Conservation (phyloP, 2,888 invertebrate genomes). For the Trichopoda pennipes region DNA sequence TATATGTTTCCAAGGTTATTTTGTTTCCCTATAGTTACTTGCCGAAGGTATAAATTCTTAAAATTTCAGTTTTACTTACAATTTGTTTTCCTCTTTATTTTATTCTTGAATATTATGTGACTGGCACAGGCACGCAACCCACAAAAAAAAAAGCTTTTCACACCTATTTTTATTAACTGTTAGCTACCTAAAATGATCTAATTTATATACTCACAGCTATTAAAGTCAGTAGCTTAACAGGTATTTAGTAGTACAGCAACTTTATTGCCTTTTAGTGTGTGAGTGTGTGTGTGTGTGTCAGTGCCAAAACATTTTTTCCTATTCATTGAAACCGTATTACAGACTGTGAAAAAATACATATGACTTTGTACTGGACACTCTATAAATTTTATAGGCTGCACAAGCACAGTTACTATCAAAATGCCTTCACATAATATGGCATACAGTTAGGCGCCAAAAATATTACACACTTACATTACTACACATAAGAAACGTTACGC, state of each 20-base stretch:
- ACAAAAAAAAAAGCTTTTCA: conserved; percentile 37
- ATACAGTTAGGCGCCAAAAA: conserved; percentile 61
- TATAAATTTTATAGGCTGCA: conserved; percentile 30
- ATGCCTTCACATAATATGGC: conserved; percentile 12
- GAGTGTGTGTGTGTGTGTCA: no score
- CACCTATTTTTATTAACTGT: conserved; percentile 42
- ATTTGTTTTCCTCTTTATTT: not conserved
- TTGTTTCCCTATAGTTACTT: not conserved
- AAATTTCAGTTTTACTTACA: not conserved
- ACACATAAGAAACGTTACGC: not conserved
- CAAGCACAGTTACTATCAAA: not conserved
- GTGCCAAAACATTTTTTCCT: not conserved
- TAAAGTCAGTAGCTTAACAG: conserved; percentile 41
- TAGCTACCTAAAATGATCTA: not conserved
- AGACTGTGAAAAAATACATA: not conserved
- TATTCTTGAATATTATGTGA: not conserved
- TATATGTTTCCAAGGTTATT: no score
- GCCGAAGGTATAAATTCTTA: not conserved
- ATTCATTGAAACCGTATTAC: conserved; percentile 20
- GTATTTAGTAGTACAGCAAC: conserved; percentile 23
- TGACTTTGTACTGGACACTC: conserved; percentile 26
- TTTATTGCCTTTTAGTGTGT: conserved; percentile 22
- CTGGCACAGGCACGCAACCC: not conserved
- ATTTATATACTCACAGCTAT: conserved; percentile 2
- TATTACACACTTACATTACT: not conserved